Conservation (phyloP, 2,113 vertebrate genomes). For the Amblyornis subalaris region DNA sequence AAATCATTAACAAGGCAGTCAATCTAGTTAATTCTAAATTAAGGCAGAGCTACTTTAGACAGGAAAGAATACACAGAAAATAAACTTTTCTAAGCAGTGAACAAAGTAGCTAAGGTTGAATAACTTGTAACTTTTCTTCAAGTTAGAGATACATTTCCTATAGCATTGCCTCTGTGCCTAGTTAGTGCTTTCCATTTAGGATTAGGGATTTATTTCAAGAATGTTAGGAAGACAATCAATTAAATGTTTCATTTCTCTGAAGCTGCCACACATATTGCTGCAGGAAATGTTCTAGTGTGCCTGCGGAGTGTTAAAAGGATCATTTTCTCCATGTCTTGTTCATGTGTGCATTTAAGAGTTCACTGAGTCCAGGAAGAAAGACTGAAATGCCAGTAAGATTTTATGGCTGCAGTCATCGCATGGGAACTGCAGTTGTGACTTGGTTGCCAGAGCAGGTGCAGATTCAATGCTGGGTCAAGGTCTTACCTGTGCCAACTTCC, state of each 20-base stretch:
- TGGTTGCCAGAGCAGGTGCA: neutral
- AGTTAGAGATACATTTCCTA: neutral
- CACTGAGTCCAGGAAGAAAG: neutral
- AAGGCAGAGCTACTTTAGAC: neutral
- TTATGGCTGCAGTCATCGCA: neutral
- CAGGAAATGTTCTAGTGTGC: neutral
- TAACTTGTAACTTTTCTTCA: neutral
- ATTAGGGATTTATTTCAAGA: neutral
- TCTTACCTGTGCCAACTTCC: rapidly evolving
- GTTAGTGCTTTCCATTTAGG: neutral
- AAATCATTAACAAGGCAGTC: neutral
- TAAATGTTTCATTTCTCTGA: neutral
- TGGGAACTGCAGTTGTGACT: rapidly evolving
- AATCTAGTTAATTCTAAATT: neutral
- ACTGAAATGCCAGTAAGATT: neutral
- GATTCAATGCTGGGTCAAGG: neutral
- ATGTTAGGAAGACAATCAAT: neutral
- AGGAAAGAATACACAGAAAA: neutral
- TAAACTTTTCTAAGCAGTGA: neutral
- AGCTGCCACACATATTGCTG: neutral
- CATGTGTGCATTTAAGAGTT: neutral
- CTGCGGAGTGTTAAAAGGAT: neutral
- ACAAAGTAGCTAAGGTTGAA: neutral
- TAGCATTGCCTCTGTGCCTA: neutral
- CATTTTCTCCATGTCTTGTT: neutral